Conservation (phyloP, 2,113 vertebrate species). For the Limanda limanda region DNA sequence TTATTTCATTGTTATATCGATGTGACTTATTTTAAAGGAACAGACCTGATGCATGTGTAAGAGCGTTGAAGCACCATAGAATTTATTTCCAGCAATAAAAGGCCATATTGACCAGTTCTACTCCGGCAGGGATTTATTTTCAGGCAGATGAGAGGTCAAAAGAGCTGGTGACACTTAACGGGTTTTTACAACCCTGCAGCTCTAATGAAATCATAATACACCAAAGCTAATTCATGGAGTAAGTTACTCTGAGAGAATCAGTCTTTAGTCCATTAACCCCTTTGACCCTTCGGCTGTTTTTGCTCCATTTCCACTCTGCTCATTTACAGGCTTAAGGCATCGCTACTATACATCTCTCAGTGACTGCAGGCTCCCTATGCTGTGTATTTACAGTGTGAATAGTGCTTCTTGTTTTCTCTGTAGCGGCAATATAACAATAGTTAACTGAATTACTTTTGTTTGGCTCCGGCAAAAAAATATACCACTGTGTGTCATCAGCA, state of each 20-base stretch:
- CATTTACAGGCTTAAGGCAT: neutral
- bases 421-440: neutral
- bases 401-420: neutral
- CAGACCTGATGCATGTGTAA: neutral
- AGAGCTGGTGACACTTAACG: neutral
- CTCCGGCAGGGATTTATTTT: neutral
- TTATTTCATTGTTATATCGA: neutral
- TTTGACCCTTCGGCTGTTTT: slow-evolving; percentile 7
- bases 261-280: slow-evolving; percentile 5
- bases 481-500: neutral
- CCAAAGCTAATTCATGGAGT: slow-evolving; percentile 16
- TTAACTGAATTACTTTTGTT: no score
- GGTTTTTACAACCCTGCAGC: slow-evolving; percentile 3
- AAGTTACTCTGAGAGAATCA: neutral
- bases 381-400: neutral
- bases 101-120: neutral
- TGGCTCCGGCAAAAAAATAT: no score
- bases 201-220: slow-evolving; percentile 4
- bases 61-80: neutral
- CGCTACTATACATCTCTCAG: neutral
- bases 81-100: neutral
- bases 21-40: neutral
- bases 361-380: neutral
- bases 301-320: neutral
- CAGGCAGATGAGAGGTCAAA: slow-evolving; percentile 13